A percentile compares a stretch with the other conserved stretches of the same genome.
These are phyloP conservation scores for Flabesymbios commensalis DNA, from an alignment of 2,888 invertebrate species.

Conservation along the genomic window DNA sequence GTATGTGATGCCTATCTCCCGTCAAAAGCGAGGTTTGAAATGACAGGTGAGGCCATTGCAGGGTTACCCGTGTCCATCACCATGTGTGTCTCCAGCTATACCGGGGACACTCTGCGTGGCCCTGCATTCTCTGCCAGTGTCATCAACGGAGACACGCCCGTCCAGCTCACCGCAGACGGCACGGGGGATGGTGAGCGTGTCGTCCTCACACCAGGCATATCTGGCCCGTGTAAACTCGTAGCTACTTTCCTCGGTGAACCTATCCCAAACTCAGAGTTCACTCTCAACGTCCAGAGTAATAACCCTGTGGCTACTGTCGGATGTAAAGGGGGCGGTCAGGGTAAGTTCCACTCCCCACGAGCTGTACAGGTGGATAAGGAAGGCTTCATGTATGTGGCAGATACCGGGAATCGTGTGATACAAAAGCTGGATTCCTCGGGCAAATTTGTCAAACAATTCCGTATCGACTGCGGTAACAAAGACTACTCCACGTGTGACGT, in stretches of 20 bases:
- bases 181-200: slow-evolving; percentile 3
- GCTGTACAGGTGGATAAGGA: slow-evolving; percentile 27
- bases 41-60: slow-evolving; percentile 10
- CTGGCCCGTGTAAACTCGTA: slow-evolving; percentile 23
- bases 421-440: slow-evolving; percentile 30
- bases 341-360: slow-evolving; percentile 31
- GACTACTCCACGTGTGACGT: slow-evolving; percentile 33
- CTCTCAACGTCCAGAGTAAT: slow-evolving; percentile 27
- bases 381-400: slow-evolving; percentile 30
- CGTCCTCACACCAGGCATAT: slow-evolving; percentile 28
- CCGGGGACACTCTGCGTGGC: slow-evolving; percentile 16
- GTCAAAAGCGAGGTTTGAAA: slow-evolving; percentile 12
- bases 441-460: slow-evolving; percentile 25
- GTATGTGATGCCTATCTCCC: slow-evolving; percentile 15
- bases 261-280: slow-evolving; percentile 24
- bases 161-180: slow-evolving; percentile 5
- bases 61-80: slow-evolving; percentile 11
- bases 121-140: slow-evolving; percentile 21
- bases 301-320: slow-evolving; percentile 32
- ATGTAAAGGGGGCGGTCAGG: slow-evolving; percentile 24
- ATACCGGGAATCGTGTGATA: slow-evolving; percentile 33
- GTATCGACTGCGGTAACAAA: slow-evolving; percentile 17
- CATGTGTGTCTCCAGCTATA: slow-evolving; percentile 20
- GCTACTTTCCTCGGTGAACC: slow-evolving; percentile 26
- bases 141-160: slow-evolving; percentile 16